These are phyloP conservation scores for Rhincodon typus DNA, from an alignment of 2,797 vertebrate species.

Conservation along the genomic window DNA sequence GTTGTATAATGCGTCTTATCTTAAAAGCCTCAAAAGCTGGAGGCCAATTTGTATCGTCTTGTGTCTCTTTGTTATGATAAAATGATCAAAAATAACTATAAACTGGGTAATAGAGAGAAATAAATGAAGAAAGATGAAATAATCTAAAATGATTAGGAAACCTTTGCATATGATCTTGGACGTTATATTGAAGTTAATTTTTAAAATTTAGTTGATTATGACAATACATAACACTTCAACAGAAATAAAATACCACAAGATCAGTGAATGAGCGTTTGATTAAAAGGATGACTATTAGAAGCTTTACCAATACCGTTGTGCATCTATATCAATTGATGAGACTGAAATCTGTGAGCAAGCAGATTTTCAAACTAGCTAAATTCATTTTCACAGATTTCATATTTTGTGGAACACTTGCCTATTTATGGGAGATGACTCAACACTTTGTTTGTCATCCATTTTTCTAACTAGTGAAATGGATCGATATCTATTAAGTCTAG, in stretches of 20 bases:
- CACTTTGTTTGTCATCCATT: not conserved
- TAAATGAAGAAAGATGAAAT: not conserved
- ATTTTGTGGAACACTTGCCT: not conserved
- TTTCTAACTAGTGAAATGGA: not conserved
- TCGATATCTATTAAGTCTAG: not conserved
- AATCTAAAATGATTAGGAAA: not conserved
- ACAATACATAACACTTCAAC: not conserved
- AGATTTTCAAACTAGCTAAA: not conserved
- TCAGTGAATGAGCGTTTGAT: constrained; percentile 4
- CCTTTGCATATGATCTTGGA: not conserved
- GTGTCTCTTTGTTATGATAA: no score
- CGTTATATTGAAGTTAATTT: not conserved
- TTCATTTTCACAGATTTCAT: not conserved
- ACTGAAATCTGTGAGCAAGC: not conserved
- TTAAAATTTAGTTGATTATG: not conserved
- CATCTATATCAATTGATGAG: not conserved
- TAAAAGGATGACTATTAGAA: not conserved
- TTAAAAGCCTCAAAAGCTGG: not conserved
- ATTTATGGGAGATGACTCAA: not conserved
- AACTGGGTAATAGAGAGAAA: not conserved
- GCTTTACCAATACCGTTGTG: not conserved
- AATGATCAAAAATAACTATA: not conserved
- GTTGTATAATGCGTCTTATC: not conserved
- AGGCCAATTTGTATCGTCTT: not conserved
- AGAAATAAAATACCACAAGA: constrained; percentile 20